These are phyloP conservation scores for Spilosoma lubricipeda DNA, from an alignment of 2,888 invertebrate genomes.

Conservation along the genomic window DNA sequence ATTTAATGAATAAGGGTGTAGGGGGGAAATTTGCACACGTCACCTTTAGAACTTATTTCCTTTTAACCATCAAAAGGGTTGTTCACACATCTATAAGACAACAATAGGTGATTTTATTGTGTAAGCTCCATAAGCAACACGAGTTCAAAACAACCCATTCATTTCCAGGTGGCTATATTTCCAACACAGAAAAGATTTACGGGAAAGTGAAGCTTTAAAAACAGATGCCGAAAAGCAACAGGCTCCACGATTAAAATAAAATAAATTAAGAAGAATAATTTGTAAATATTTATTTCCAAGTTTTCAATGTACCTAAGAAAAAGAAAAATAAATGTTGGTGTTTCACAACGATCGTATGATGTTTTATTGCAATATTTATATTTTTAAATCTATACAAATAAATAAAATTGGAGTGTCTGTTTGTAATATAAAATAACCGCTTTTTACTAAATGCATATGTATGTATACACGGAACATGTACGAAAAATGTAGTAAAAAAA, in stretches of 20 bases:
- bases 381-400: too few relatives aligned
- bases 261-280: slow-evolving; percentile 22
- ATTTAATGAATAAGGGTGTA: neutral
- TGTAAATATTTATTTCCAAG: slow-evolving; percentile 12
- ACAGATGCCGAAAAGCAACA: slow-evolving; percentile 63
- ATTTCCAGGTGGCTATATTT: slow-evolving; percentile 89
- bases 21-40: too few relatives aligned
- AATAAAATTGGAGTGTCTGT: too few relatives aligned
- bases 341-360: neutral
- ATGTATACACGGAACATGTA: too few relatives aligned
- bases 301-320: neutral
- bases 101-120: neutral
- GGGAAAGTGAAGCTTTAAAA: slow-evolving; percentile 59
- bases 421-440: too few relatives aligned
- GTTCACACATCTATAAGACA: neutral
- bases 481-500: too few relatives aligned
- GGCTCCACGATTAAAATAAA: slow-evolving; percentile 41
- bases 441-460: too few relatives aligned
- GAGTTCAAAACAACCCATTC: slow-evolving; percentile 20
- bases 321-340: neutral
- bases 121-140: too few relatives aligned
- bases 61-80: too few relatives aligned
- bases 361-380: neutral
- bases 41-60: too few relatives aligned
- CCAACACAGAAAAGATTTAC: slow-evolving; percentile 86